These are phyloP conservation scores for Gortyna flavago DNA, from an alignment of 2,888 invertebrate species.

Conservation along the genomic window DNA sequence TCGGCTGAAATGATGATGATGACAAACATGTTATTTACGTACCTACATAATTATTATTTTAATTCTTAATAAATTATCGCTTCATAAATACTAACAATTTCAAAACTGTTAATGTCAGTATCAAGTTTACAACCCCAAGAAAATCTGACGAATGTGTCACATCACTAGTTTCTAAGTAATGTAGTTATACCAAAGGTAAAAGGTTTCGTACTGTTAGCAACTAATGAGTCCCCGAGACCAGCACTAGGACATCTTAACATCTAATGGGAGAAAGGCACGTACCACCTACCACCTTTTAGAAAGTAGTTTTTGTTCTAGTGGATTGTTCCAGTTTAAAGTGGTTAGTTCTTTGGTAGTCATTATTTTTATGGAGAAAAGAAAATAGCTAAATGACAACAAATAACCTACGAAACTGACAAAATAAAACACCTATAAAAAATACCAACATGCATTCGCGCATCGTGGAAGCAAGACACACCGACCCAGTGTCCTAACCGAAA, in stretches of 20 bases:
- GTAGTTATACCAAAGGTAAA: conserved; percentile 1
- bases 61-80: too few relatives aligned
- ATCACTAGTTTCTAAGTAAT: neutral
- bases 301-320: neutral
- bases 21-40: too few relatives aligned
- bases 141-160: neutral
- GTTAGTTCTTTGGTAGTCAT: too few relatives aligned
- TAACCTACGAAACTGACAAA: neutral
- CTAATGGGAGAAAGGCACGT: conserved; percentile 26
- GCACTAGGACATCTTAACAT: neutral
- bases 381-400: too few relatives aligned
- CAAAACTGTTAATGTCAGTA: neutral
- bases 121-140: neutral
- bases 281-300: neutral
- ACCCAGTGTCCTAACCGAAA: neutral
- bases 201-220: conserved; percentile 24
- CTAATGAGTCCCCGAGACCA: conserved; percentile 22
- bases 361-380: neutral
- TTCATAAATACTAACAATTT: too few relatives aligned
- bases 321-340: neutral
- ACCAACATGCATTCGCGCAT: neutral
- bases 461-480: neutral
- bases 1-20: too few relatives aligned
- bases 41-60: too few relatives aligned
- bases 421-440: neutral